Evolutionary conservation across 2,888 invertebrate genomes (phyloP).

Genomic region (Ferdinandea cuprea): DNA sequence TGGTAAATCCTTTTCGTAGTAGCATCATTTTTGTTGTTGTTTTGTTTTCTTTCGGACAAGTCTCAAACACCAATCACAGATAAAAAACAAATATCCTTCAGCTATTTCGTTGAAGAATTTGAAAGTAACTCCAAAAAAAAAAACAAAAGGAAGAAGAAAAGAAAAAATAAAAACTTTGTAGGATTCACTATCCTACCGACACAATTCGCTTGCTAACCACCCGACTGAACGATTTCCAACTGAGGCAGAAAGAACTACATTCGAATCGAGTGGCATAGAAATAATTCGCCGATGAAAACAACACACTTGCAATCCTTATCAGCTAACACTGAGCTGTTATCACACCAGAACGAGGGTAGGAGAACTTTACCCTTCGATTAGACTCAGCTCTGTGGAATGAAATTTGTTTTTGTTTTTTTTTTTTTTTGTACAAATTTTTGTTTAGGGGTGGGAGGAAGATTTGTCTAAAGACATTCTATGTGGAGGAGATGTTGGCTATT

Average conservation of each 20-base stretch:
- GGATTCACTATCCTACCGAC: constrained; percentile 30
- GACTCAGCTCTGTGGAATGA: background rate
- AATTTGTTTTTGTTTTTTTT: too few relatives aligned
- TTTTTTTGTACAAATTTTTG: too few relatives aligned
- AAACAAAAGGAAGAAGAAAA: constrained; percentile 1
- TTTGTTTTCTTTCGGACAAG: background rate
- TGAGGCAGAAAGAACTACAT: constrained; percentile 19
- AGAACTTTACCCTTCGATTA: constrained; percentile 69
- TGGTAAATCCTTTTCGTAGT: constrained; percentile 63
- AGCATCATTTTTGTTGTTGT: constrained; percentile 56
- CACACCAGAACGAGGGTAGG: constrained; percentile 48
- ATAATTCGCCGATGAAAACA: constrained; percentile 37
- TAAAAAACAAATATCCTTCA: constrained; percentile 28
- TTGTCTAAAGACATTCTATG: constrained; percentile 26
- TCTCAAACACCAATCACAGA: constrained; percentile 43
- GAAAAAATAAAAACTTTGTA: constrained; percentile 19
- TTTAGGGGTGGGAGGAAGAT: background rate
- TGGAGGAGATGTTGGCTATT: constrained; percentile 23
- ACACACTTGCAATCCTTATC: constrained; percentile 34
- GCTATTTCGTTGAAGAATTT: constrained; percentile 2
- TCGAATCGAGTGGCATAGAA: constrained; percentile 20
- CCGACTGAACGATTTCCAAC: constrained; percentile 64
- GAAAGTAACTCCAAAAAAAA: background rate
- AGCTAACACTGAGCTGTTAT: constrained; percentile 32
- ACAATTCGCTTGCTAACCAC: constrained; percentile 46